phyloP scores from a whole-genome alignment of 1,140 invertebrate genomes.

The Drosophila nigrodunni region DNA sequence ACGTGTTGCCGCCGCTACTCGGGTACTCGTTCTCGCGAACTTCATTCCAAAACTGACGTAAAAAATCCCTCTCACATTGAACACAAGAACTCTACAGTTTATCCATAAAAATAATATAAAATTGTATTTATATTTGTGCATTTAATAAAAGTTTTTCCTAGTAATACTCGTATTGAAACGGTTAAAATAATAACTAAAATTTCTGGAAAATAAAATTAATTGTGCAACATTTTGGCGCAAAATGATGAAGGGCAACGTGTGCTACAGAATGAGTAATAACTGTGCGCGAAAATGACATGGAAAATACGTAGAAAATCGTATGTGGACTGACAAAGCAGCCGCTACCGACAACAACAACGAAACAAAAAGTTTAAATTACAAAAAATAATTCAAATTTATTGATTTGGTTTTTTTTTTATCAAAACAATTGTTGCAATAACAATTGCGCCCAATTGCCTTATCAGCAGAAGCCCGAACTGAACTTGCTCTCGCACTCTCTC shows the following conservation, averaged over 20 bases:
- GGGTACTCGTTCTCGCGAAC: slow-evolving; percentile 61
- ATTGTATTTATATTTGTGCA: slow-evolving; percentile 16
- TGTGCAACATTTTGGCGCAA: slow-evolving; percentile 70
- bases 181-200: slow-evolving; percentile 35
- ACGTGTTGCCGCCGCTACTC: slow-evolving; percentile 73
- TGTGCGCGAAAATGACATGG: slow-evolving; percentile 81
- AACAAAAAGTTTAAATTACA: slow-evolving; percentile 4
- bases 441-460: slow-evolving; percentile 50
- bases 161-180: background rate
- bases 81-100: slow-evolving; percentile 28
- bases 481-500: slow-evolving; percentile 25
- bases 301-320: slow-evolving; percentile 80
- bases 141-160: slow-evolving; percentile 29
- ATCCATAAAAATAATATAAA: slow-evolving; percentile 33
- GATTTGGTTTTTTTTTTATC: slow-evolving; percentile 19
- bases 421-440: slow-evolving; percentile 31
- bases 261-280: slow-evolving; percentile 33
- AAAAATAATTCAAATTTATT: slow-evolving; percentile 45
- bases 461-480: slow-evolving; percentile 54
- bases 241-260: slow-evolving; percentile 54
- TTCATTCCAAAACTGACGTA: slow-evolving; percentile 67
- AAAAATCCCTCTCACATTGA: slow-evolving; percentile 46
- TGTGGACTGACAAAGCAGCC: slow-evolving; percentile 62
- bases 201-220: slow-evolving; percentile 31
- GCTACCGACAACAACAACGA: slow-evolving; percentile 21